Evolutionary conservation across 1,140 invertebrate species (phyloP).

Genomic region (Drosophila sproati): DNA sequence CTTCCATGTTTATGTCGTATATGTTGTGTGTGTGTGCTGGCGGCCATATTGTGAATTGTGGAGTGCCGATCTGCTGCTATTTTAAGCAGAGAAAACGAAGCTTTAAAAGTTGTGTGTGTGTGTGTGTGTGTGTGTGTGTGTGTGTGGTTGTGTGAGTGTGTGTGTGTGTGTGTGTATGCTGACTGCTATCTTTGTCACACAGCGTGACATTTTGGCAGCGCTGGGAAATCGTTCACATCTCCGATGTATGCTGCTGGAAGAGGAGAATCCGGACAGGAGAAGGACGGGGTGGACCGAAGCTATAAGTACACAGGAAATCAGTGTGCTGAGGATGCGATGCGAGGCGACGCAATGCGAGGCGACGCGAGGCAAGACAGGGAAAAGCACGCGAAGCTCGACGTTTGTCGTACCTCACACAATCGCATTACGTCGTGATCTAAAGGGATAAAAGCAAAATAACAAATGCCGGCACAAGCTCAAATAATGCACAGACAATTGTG

Average conservation of each 20-base stretch:
- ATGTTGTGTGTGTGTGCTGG: background rate
- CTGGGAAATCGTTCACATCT: conserved; percentile 17
- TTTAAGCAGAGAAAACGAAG: background rate
- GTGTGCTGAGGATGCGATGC: conserved; percentile 7
- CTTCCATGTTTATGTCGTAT: no score
- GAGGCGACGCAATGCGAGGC: background rate
- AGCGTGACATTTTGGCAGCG: conserved; percentile 20
- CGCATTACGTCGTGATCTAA: conserved; percentile 66
- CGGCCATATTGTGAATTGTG: background rate
- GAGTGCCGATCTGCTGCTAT: background rate
- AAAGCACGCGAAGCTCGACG: conserved; percentile 8
- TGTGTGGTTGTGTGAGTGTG: conserved; percentile 7
- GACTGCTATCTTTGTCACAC: conserved; percentile 26
- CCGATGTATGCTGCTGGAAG: background rate
- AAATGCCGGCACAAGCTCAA: conserved; percentile 72
- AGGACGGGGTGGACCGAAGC: background rate
- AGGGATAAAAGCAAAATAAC: conserved; percentile 72
- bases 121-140: background rate
- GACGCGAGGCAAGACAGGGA: background rate
- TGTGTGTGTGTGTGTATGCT: conserved; percentile 8
- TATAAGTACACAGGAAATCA: conserved; percentile 14
- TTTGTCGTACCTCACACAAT: conserved; percentile 53
- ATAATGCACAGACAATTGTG: conserved; percentile 76
- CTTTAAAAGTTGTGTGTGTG: conserved; percentile 1
- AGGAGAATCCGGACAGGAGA: no score